Conservation (phyloP, 2,888 invertebrate species). For the Tinea pellionella region DNA sequence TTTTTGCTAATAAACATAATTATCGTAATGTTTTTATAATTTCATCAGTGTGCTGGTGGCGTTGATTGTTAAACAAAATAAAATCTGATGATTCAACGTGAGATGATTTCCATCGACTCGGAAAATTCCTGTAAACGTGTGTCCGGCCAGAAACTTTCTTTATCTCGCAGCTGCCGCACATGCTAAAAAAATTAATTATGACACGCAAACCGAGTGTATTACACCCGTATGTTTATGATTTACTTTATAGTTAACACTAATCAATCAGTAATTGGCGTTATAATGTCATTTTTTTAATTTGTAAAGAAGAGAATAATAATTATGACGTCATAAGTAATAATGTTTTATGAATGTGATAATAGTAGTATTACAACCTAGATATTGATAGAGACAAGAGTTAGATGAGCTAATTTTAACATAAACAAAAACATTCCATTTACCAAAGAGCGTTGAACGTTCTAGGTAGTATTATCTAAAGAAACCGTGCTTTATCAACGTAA, state of each 20-base stretch:
- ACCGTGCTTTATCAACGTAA: constrained; percentile 39
- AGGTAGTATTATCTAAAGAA: neutral
- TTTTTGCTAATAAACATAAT: neutral
- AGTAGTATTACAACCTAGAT: neutral
- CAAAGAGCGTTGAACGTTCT: constrained; percentile 12
- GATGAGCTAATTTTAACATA: constrained; percentile 2
- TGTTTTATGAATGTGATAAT: neutral
- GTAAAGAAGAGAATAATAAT: neutral
- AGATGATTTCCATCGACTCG: constrained; percentile 59
- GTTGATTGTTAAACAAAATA: constrained; percentile 23
- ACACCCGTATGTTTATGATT: constrained; percentile 19
- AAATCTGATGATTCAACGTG: constrained; percentile 54
- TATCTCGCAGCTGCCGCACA: constrained; percentile 23
- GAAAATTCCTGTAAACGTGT: constrained; percentile 64
- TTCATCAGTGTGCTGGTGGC: neutral
- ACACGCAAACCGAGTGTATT: constrained; percentile 33
- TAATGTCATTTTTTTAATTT: neutral
- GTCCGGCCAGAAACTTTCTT: constrained; percentile 49
- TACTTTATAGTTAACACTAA: neutral
- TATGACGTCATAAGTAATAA: too few relatives aligned
- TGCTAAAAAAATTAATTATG: constrained; percentile 17
- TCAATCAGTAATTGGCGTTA: neutral
- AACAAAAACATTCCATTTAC: constrained; percentile 12
- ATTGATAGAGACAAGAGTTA: neutral
- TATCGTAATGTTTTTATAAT: neutral